These are phyloP conservation scores for Galerucella pusilla DNA, from an alignment of 2,888 invertebrate genomes.

Conservation along the genomic window DNA sequence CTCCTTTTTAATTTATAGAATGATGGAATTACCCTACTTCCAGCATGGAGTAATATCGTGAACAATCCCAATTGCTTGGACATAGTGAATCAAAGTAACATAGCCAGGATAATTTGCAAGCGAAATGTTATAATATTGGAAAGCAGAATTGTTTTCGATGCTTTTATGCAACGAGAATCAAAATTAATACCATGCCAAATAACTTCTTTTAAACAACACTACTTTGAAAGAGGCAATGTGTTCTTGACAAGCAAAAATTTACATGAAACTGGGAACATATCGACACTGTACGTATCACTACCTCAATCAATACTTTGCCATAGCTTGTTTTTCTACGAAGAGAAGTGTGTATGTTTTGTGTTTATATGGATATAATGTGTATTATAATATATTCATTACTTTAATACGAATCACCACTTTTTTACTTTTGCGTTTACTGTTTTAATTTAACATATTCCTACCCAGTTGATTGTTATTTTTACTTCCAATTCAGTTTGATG, in stretches of 20 bases:
- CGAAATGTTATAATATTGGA: conserved; percentile 62
- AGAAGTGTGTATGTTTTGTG: too few relatives aligned
- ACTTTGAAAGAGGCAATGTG: conserved; percentile 54
- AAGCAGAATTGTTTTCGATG: conserved; percentile 59
- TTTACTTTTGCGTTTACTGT: too few relatives aligned
- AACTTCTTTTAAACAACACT: conserved; percentile 48
- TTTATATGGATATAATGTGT: too few relatives aligned
- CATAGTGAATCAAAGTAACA: conserved; percentile 55
- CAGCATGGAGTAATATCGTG: conserved; percentile 58
- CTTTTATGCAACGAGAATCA: conserved; percentile 48
- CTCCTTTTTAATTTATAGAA: conserved; percentile 43
- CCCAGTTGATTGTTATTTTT: too few relatives aligned
- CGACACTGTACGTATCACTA: conserved; percentile 56
- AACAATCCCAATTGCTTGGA: conserved; percentile 62
- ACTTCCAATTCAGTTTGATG: too few relatives aligned
- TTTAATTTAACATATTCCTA: too few relatives aligned
- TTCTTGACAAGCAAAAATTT: conserved; percentile 52
- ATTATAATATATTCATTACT: too few relatives aligned
- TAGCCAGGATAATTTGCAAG: conserved; percentile 59
- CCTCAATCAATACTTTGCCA: background rate
- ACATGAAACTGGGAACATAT: conserved; percentile 51
- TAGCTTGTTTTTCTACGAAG: too few relatives aligned
- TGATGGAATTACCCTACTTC: conserved; percentile 38
- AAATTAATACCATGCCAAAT: conserved; percentile 51
- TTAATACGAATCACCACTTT: too few relatives aligned